Evolutionary conservation across 2,113 vertebrate genomes (phyloP).

Genomic region (Hymenochirus boettgeri): DNA sequence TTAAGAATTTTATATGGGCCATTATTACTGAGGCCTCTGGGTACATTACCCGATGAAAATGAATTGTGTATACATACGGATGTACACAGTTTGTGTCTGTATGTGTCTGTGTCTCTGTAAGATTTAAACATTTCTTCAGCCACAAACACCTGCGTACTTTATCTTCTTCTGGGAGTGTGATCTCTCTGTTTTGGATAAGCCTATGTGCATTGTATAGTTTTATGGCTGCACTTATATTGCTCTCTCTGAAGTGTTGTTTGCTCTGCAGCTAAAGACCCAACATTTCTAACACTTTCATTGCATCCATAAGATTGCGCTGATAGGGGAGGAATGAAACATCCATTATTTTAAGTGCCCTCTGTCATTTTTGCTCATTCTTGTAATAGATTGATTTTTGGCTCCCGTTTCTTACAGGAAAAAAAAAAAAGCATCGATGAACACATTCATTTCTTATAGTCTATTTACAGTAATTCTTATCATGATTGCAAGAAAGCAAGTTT

Average conservation of each 20-base stretch:
- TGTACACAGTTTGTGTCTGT: too few species aligned
- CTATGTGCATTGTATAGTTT: neutral
- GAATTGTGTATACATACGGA: too few species aligned
- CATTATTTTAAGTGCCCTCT: slow-evolving; percentile 15
- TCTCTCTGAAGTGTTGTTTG: slow-evolving; percentile 4
- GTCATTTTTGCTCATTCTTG: slow-evolving; percentile 3
- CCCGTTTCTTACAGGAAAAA: neutral
- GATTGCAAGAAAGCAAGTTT: neutral
- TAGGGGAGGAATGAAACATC: slow-evolving; percentile 9
- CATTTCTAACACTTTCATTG: neutral
- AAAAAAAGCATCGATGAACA: neutral
- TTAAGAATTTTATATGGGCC: too few species aligned
- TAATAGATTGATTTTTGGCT: slow-evolving; percentile 18
- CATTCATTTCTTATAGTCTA: neutral
- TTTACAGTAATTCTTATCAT: neutral
- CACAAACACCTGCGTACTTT: neutral
- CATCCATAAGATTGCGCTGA: neutral
- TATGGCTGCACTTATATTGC: neutral
- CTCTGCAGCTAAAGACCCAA: neutral
- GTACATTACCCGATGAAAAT: too few species aligned
- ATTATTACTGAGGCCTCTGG: too few species aligned
- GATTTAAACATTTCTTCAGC: too few species aligned
- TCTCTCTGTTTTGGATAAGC: neutral
- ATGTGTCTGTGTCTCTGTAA: too few species aligned
- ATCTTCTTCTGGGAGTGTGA: neutral